These are phyloP conservation scores for Psittacara wagleri DNA, from an alignment of 2,113 vertebrate genomes.

Conservation along the genomic window DNA sequence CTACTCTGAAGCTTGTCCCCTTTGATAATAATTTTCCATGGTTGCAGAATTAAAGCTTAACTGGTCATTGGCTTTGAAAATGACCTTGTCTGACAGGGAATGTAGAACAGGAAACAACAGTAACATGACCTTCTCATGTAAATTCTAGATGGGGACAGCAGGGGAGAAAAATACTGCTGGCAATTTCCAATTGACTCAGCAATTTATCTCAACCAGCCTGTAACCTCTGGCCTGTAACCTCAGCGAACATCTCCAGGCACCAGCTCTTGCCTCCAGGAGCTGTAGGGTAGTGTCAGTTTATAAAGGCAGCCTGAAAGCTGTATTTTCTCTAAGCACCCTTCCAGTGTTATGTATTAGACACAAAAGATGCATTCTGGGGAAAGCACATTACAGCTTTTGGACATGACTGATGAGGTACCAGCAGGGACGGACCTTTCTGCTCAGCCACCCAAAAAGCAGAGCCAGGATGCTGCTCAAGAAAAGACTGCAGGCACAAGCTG, in stretches of 20 bases:
- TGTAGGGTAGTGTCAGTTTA: neutral
- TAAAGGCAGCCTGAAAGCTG: neutral
- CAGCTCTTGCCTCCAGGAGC: neutral
- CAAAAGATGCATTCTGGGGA: neutral
- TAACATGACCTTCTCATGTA: constrained; percentile 22
- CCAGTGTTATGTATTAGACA: neutral
- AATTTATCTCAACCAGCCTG: neutral
- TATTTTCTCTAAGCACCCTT: neutral
- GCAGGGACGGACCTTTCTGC: neutral
- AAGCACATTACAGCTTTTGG: neutral
- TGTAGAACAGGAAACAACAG: constrained; percentile 53
- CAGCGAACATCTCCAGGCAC: fast-evolving
- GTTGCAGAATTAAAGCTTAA: constrained; percentile 59
- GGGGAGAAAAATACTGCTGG: neutral
- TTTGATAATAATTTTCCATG: constrained; percentile 64
- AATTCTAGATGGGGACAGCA: neutral
- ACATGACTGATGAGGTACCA: neutral
- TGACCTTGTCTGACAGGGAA: constrained; percentile 67
- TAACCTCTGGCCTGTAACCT: neutral
- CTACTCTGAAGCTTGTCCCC: constrained; percentile 35
- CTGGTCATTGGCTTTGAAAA: constrained; percentile 30
- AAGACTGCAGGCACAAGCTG: neutral
- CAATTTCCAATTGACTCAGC: neutral
- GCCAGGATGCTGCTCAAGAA: neutral
- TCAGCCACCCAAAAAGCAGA: fast-evolving